phyloP scores from a whole-genome alignment of 2,888 invertebrate genomes.

The Drosophila setosimentum region DNA sequence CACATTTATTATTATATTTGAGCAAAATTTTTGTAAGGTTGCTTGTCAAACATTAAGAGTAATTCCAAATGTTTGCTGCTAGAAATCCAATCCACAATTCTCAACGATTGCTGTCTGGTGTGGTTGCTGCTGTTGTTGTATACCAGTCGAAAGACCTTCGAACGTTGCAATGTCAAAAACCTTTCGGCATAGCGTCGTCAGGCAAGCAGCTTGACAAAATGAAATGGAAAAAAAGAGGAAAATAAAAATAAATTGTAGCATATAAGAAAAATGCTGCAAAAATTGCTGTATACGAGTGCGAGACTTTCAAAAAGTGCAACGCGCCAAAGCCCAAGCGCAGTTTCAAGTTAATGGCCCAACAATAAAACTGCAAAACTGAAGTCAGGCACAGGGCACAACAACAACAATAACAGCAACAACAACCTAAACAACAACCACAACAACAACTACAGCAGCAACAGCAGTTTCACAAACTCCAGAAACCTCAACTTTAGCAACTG shows the following conservation, averaged over 20 bases:
- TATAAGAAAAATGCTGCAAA: constrained; percentile 59
- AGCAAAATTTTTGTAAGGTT: background rate
- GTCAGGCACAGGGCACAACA: constrained; percentile 40
- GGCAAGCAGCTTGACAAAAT: constrained; percentile 57
- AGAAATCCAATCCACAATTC: constrained; percentile 6
- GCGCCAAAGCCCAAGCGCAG: constrained; percentile 54
- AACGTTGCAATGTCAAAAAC: constrained; percentile 65
- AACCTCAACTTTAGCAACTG: constrained; percentile 11
- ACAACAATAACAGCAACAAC: constrained; percentile 1
- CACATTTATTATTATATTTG: background rate
- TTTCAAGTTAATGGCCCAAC: constrained; percentile 66
- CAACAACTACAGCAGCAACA: constrained; percentile 5
- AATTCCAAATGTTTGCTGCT: background rate
- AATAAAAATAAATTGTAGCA: constrained; percentile 63
- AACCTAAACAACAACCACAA: background rate
- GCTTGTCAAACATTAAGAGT: background rate
- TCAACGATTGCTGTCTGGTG: background rate
- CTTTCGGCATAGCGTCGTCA: constrained; percentile 53
- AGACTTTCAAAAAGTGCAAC: constrained; percentile 62
- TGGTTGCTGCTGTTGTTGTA: constrained; percentile 9
- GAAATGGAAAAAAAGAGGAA: constrained; percentile 17
- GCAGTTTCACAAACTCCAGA: constrained; percentile 5
- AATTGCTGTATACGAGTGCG: constrained; percentile 38
- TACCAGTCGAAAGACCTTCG: constrained; percentile 62
- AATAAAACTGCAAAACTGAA: constrained; percentile 60